Evolutionary conservation across 2,888 invertebrate species (phyloP), one percentile per base, ranked within the genome.

Genomic region (Enchytraeus crypticus): DNA sequence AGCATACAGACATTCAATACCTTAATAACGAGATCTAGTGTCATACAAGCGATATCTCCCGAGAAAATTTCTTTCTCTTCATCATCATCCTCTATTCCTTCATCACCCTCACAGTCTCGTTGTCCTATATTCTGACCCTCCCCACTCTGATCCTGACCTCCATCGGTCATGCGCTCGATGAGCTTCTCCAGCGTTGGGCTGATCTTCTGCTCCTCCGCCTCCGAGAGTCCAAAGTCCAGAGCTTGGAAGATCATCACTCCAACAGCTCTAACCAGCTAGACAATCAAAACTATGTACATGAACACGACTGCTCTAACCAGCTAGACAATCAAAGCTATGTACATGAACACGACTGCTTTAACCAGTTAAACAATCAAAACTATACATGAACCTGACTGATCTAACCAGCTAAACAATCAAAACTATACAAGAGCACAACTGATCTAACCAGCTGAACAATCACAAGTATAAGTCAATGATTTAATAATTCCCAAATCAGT

Each of bases 221-320:
- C 88, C 49, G 85, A 85, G 73, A 89, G 84, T 69, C 90, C 89
- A 80, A 87, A 91, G 81, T 95, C 93, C 79, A 95, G 82, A 45
- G 93, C 91, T 72, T 86, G 85, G 81, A 90, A 95, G 70, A 93
- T 86, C 70, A 89, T 85, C 72, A 88, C 82, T 51, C 92, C 95
- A 73, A 95, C 80, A 1, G 62, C 60, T 38, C 61, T 60, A 23
- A 69, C 64, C 54, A 69, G 38, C 69, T 69, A 59, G 1, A 51
- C n/a, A n/a, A 71, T 86, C 8, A 3, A 51, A 51, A 29, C 30
- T 33, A 51, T 43, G 43, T n/a, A 43, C 70, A 89, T 85, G 71
- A 88, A 82, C 51, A 92, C 95, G 73, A 95, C 80, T 1, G 62
- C 60, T 38, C 61, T 60, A 23, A 69, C 64, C 54, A 69, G 38